phyloP scores from a whole-genome alignment of 2,113 vertebrate genomes.

The Archocentrus centrarchus region DNA sequence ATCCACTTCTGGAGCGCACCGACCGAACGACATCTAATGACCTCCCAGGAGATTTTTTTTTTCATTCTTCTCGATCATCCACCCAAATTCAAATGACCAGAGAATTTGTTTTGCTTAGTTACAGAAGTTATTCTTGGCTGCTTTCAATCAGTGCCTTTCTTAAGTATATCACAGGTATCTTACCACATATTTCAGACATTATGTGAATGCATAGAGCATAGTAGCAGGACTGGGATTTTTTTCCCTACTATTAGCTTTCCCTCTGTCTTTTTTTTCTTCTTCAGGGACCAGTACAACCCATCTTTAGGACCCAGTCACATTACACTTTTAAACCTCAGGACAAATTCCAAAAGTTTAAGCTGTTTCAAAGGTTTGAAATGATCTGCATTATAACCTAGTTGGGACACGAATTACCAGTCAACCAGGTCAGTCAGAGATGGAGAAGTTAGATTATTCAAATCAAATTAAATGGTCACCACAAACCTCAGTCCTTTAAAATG shows the following conservation, averaged over 20 bases:
- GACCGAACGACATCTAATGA: slow-evolving; percentile 40
- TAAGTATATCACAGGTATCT: neutral
- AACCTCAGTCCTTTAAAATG: slow-evolving; percentile 31
- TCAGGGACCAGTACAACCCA: neutral
- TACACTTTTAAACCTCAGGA: neutral
- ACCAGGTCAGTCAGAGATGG: slow-evolving; percentile 42
- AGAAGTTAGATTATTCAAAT: slow-evolving; percentile 55
- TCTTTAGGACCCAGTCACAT: neutral
- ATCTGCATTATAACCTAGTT: neutral
- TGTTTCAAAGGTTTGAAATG: neutral
- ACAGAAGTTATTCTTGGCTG: neutral
- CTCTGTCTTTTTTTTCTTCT: too few species aligned
- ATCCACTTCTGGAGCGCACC: slow-evolving; percentile 23
- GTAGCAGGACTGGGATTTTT: neutral
- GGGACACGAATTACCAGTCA: neutral
- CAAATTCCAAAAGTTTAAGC: neutral
- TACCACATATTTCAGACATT: neutral
- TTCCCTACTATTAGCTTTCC: neutral
- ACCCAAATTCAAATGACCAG: neutral
- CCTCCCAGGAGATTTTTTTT: slow-evolving; percentile 47
- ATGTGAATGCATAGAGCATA: neutral
- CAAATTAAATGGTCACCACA: slow-evolving; percentile 52
- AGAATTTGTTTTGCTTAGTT: neutral
- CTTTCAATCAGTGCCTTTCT: neutral
- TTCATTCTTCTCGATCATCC: neutral